Evolutionary conservation across 53 echinoderm and acorn worm genomes (phyloP).

Genomic region (Luidia sarsii): DNA sequence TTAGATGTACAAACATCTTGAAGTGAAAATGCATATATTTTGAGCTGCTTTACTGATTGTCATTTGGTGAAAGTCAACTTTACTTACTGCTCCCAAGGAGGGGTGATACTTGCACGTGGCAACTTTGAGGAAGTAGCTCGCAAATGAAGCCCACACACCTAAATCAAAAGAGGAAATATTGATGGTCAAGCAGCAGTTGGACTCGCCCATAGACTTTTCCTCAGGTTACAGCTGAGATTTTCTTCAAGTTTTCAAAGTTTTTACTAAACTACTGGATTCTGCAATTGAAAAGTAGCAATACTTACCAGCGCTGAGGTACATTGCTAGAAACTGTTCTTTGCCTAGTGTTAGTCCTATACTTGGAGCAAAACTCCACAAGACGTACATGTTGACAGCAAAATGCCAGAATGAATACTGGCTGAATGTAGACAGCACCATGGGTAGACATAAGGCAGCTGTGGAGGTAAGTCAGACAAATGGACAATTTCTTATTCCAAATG

Average conservation of each 20-base stretch:
- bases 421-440: conserved; percentile 93
- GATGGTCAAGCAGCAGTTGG: too few relatives aligned
- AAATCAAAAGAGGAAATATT: too few relatives aligned
- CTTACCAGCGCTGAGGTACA: conserved; percentile 91
- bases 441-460: conserved; percentile 85
- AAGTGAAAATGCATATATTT: too few relatives aligned
- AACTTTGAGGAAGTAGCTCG: conserved; percentile 88
- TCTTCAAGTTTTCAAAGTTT: too few relatives aligned
- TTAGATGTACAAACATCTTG: too few relatives aligned
- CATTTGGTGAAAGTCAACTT: background rate
- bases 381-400: conserved; percentile 96
- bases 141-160: conserved; percentile 98
- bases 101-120: conserved; percentile 75
- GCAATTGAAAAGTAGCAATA: too few relatives aligned
- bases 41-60: background rate
- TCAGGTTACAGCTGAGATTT: too few relatives aligned
- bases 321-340: conserved; percentile 94
- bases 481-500: too few relatives aligned
- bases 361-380: conserved; percentile 91
- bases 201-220: too few relatives aligned
- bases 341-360: conserved; percentile 81
- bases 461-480: too few relatives aligned
- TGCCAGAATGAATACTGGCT: conserved; percentile 97
- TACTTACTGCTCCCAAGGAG: conserved; percentile 98
- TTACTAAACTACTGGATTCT: too few relatives aligned